Percentiles rank a stretch among this genome's conserved stretches.
Conservation (phyloP, 2,797 vertebrate genomes). For the Aphelocoma californica region DNA sequence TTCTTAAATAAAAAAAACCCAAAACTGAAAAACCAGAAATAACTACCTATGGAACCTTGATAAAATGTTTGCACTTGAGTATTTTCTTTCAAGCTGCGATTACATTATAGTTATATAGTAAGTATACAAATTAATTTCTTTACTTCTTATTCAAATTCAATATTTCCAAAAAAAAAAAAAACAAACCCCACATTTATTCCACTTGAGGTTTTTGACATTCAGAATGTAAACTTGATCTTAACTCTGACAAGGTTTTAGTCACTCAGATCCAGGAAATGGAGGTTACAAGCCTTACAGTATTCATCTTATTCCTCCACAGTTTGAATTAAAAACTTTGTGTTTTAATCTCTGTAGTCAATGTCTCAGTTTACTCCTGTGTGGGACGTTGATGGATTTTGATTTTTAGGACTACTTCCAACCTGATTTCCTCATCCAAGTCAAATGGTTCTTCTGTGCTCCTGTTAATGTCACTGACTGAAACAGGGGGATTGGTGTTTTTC, state of each 20-base stretch:
- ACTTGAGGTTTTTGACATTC: background rate
- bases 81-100: slow-evolving; percentile 30
- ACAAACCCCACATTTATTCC: background rate
- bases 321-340: background rate
- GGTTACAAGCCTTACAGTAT: background rate
- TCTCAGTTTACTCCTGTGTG: rapidly evolving
- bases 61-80: slow-evolving; percentile 2
- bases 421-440: rapidly evolving
- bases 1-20: background rate
- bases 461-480: background rate
- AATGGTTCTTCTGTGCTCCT: background rate
- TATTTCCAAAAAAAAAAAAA: background rate
- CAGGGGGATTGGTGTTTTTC: rapidly evolving
- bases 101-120: background rate
- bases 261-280: background rate
- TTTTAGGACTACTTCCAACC: background rate
- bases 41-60: background rate
- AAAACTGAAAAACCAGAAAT: background rate
- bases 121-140: background rate
- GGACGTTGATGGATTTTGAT: background rate
- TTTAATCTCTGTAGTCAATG: background rate
- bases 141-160: background rate
- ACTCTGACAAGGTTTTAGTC: background rate
- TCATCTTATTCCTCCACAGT: background rate
- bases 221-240: background rate